Base-by-base conservation (phyloP, 2,113 vertebrate species). In the Mastomys coucha region DNA sequence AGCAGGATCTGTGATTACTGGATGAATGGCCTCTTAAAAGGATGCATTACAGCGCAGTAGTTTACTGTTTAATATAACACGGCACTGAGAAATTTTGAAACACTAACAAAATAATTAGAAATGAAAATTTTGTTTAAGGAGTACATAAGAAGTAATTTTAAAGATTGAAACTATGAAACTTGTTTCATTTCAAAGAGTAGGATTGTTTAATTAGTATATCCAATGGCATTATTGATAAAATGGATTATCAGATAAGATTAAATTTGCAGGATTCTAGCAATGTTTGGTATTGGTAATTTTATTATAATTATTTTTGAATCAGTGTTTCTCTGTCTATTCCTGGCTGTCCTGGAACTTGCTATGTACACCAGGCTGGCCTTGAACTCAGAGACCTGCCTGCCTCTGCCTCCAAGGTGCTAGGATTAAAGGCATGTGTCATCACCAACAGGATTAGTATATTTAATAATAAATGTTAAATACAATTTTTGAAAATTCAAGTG, bases 151-250 rank as follows among this genome's bases (percentile, higher is more conserved):
- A 31, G 72, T 92, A 93, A 84, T 93, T 73, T 28, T 53, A 60
- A 86, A 94, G 9, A 56, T 51, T 77, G 20, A 88, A 92, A 36
- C 72, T 92, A 4, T 63, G 5, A 85, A 78, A 45, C 70, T 95
- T 91, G 0, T 73, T 51, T 90, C 92, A 91, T 87, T 65, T 87
- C 10, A 96, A 78, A 73, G 82, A 72, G 16, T 39, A 78, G n/a
- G 6, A 8, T 2, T 75, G 31, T 73, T 77, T 77, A 89, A 60
- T 77, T 16, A 10, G 88, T 92, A 33, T 63, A 0, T 94, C 39
- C 72, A 49, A 69, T 91, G 81, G 56, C 65, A 86, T 89, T 85
- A 73, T 39, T 81, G 58, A 88, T 69, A 91, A 60, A 82, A 39
- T 69, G 73, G 14, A 9, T 56, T 95, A 36, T 45, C 13, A 93